Base-by-base conservation (phyloP, 2,113 vertebrate species). In the Microtus montanus region DNA sequence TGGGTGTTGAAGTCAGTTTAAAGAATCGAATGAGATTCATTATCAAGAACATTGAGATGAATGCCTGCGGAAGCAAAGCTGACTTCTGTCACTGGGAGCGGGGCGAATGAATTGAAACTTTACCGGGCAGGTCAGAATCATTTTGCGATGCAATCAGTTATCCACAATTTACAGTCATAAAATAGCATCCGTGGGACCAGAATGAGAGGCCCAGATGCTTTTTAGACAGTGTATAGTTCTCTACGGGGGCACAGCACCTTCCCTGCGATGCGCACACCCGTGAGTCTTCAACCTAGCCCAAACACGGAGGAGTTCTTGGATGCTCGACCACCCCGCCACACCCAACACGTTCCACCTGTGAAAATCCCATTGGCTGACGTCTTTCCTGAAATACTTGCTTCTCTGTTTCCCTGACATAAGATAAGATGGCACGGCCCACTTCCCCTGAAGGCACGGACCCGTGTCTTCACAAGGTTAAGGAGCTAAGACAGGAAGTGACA, bases 221-320 rank as follows among this genome's bases (percentile, higher is more conserved):
- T 52, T 66, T 70, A 63, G 26, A 41, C 11, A 88, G 30, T 12
- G 8, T 19, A 28, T 24, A n/a, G 7, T 87, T 44, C 93, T 95
- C 75, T 68, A 28, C 28, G 7, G 38, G 77, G 70, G n/a, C 44
- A n/a, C 12, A 38, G 4, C 26, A 41, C 13, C 63, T 13, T 33
- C 10, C 3, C 24, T 26, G 5, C 7, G 41, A 54, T 2, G 3
- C 2, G 22, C 77, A 87, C 26, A 7, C 2, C 19, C 20, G 35
- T 44, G 75, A 70, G 38, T 41, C 90, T 95, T 96, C 73, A 66
- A 26, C 41, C 33, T 44, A 80, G 47, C 38, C 88, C 33, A 77
- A 70, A 88, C 33, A 44, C 24, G 28, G 68, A 87, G 30, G 44
- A 7, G 13, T 90, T 92, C 74, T 92, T 90, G 52, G 78, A 89